Evolutionary conservation across 1,140 invertebrate genomes (phyloP).

Genomic region (Rhyzopertha dominica): DNA sequence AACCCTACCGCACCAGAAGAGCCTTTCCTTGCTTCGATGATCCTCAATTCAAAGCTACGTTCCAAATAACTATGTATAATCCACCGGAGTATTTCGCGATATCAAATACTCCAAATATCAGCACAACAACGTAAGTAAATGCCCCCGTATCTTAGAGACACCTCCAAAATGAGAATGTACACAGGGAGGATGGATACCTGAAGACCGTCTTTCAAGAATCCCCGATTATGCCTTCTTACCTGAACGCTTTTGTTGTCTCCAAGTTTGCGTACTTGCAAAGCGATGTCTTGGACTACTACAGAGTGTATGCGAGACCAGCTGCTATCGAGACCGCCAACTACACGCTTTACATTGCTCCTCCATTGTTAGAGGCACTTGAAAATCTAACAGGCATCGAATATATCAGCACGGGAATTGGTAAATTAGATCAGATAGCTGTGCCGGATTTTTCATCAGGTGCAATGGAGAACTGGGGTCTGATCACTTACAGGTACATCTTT

Average conservation of each 20-base stretch:
- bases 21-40: constrained; percentile 91
- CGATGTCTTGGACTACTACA: constrained; percentile 17
- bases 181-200: too few relatives aligned
- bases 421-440: constrained; percentile 62
- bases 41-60: constrained; percentile 74
- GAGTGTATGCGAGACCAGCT: constrained; percentile 66
- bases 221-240: too few relatives aligned
- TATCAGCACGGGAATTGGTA: constrained; percentile 14
- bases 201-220: too few relatives aligned
- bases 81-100: constrained; percentile 51
- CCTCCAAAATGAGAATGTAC: too few relatives aligned
- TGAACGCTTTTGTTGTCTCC: too few relatives aligned
- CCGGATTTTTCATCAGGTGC: constrained; percentile 82
- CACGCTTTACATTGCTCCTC: constrained; percentile 50
- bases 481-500: constrained; percentile 79
- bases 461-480: constrained; percentile 86
- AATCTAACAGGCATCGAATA: constrained; percentile 48
- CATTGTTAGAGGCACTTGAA: constrained; percentile 47
- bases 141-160: too few relatives aligned
- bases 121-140: too few relatives aligned
- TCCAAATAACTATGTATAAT: constrained; percentile 60
- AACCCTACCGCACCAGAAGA: constrained; percentile 70
- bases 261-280: too few relatives aligned
- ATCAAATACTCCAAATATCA: constrained; percentile 46
- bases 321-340: constrained; percentile 59